Evolutionary conservation across 2,888 invertebrate genomes (phyloP).

Genomic region (Branchipolynoe longqiensis): DNA sequence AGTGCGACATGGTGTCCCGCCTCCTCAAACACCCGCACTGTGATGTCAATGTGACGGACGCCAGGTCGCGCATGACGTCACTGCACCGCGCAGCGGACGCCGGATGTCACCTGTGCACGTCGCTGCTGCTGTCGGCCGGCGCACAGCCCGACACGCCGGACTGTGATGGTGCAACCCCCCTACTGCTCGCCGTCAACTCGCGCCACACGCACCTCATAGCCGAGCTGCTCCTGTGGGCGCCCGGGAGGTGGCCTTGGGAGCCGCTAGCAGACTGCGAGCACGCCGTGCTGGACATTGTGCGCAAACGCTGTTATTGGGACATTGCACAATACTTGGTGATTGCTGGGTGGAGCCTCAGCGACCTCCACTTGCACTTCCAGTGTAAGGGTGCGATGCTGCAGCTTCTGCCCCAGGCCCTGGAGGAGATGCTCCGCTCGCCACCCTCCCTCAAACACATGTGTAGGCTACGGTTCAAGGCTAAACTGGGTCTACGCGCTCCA

Average conservation of each 20-base stretch:
- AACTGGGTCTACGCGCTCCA: not conserved
- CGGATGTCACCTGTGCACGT: constrained; percentile 37
- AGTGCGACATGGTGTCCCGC: not conserved
- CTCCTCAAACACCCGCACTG: constrained; percentile 14
- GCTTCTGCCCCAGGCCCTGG: not conserved
- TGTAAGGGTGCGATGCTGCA: not conserved
- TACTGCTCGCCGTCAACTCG: constrained; percentile 58
- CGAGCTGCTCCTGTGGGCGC: constrained; percentile 40
- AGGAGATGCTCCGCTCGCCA: not conserved
- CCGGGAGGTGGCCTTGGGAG: constrained; percentile 29
- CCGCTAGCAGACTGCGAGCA: not conserved
- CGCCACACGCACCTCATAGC: constrained; percentile 36
- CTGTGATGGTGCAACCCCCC: constrained; percentile 54
- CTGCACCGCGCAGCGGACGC: constrained; percentile 57
- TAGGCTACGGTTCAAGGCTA: constrained; percentile 34
- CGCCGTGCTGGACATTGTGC: constrained; percentile 14
- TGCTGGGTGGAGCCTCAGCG: not conserved
- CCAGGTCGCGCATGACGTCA: constrained; percentile 56
- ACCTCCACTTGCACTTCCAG: not conserved
- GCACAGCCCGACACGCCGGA: constrained; percentile 47
- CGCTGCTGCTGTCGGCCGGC: constrained; percentile 27
- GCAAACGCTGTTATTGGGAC: constrained; percentile 20
- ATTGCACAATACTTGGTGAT: not conserved
- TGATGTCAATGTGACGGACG: constrained; percentile 39
- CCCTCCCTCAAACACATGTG: constrained; percentile 1